phyloP scores from a whole-genome alignment of 2,797 vertebrate species.

The Glossophaga mutica region DNA sequence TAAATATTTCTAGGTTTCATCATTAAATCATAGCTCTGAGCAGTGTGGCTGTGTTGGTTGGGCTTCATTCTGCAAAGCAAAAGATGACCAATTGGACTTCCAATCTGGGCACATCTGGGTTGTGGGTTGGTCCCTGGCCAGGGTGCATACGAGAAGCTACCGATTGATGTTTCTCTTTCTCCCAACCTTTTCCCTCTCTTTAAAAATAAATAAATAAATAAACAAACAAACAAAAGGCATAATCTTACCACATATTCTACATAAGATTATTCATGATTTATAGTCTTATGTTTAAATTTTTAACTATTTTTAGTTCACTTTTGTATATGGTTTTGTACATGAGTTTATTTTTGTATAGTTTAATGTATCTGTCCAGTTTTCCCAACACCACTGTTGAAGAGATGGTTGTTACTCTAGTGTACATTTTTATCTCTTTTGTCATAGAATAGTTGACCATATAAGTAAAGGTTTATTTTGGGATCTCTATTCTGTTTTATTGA shows the following conservation, averaged over 20 bases:
- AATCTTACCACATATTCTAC: neutral
- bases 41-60: neutral
- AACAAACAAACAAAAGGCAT: neutral
- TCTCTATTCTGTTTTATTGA: neutral
- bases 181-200: neutral
- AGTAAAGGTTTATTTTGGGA: neutral
- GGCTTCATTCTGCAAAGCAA: neutral
- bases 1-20: neutral
- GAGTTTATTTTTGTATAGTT: neutral
- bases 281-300: neutral
- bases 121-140: neutral
- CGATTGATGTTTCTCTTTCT: neutral
- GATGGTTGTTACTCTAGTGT: neutral
- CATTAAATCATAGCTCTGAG: neutral
- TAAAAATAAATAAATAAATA: neutral
- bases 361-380: neutral
- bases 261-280: neutral
- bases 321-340: neutral
- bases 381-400: neutral
- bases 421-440: neutral
- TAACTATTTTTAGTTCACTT: neutral
- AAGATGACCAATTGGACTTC: neutral
- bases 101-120: neutral
- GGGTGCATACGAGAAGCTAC: neutral
- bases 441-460: neutral